Percentiles rank a stretch among this genome's conserved stretches.
These are phyloP conservation scores for Stegostoma tigrinum DNA, from an alignment of 2,113 vertebrate genomes.

Conservation along the genomic window DNA sequence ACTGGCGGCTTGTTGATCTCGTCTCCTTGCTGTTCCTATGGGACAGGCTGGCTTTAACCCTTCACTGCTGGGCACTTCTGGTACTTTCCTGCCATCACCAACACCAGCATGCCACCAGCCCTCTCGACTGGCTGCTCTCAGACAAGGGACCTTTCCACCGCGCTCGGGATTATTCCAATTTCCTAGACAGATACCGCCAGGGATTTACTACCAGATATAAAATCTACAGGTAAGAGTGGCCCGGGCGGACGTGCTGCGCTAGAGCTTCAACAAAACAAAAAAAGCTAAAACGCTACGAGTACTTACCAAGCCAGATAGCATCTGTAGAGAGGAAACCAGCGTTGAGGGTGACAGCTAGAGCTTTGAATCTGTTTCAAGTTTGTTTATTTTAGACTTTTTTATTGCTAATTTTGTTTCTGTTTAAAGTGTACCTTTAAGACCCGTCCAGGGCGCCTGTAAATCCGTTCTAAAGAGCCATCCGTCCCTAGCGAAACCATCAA, in stretches of 20 bases:
- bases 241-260: not conserved
- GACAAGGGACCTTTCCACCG: conserved; percentile 92
- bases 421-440: not conserved
- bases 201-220: conserved; percentile 96
- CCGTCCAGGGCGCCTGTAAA: not conserved
- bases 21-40: conserved; percentile 35
- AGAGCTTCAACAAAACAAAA: not conserved
- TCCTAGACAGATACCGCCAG: conserved; percentile 86
- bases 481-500: not conserved
- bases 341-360: no score
- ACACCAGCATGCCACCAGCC: conserved; percentile 49
- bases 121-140: conserved; percentile 90
- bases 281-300: not conserved
- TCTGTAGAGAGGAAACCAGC: not conserved
- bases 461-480: not conserved
- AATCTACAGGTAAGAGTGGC: conserved; percentile 85
- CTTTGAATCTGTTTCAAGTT: no score
- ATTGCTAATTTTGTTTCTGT: not conserved
- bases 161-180: conserved; percentile 86
- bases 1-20: conserved; percentile 38
- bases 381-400: not conserved
- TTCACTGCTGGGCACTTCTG: conserved; percentile 28
- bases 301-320: not conserved
- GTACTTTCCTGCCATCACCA: conserved; percentile 2
- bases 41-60: not conserved